Conservation (phyloP, 2,113 vertebrate species). For the Thinocorus orbignyianus region DNA sequence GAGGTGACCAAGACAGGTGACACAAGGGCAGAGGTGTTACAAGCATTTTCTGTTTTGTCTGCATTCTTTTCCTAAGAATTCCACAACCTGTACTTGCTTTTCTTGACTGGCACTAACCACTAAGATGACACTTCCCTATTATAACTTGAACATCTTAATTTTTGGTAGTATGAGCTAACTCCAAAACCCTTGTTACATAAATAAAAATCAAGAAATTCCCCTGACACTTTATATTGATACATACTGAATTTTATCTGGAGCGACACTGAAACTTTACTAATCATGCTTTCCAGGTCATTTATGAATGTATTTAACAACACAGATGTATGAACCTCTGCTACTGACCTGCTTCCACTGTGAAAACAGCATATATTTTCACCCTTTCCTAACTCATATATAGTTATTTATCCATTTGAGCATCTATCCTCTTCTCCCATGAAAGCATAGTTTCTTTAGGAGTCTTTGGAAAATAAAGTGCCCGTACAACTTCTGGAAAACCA, state of each 20-base stretch:
- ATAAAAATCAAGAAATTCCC: background rate
- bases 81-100: background rate
- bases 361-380: background rate
- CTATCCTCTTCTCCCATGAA: background rate
- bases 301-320: background rate
- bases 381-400: background rate
- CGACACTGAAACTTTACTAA: background rate
- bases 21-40: background rate
- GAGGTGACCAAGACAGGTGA: background rate
- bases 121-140: background rate
- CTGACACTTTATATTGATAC: background rate
- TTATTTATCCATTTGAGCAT: background rate
- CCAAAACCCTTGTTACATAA: background rate
- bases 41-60: background rate
- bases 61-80: background rate
- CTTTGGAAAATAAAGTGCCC: background rate
- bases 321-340: background rate
- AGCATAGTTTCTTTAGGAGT: background rate
- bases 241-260: background rate
- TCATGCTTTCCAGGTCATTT: background rate
- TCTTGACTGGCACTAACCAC: background rate
- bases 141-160: background rate
- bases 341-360: background rate
- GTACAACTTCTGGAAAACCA: background rate
- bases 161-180: background rate